A percentile compares a stretch with the other conserved stretches of the same genome.
Conservation (phyloP, 2,797 vertebrate species). For the Pagetopsis macropterus region DNA sequence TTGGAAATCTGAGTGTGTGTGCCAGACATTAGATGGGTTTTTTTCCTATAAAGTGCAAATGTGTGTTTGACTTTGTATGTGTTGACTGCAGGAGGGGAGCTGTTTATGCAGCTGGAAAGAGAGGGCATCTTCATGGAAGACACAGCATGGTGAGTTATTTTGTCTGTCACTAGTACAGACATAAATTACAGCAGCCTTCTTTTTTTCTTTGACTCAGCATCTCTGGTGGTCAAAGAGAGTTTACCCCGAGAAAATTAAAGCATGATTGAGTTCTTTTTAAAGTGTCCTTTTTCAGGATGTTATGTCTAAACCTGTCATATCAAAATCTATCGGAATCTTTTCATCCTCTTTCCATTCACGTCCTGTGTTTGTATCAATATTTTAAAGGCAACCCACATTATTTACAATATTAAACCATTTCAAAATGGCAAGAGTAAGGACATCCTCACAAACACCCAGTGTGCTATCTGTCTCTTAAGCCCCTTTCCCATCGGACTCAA, state of each 20-base stretch:
- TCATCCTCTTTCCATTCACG: background rate
- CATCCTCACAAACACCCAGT: background rate
- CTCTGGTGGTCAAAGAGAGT: background rate
- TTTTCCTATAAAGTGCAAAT: background rate
- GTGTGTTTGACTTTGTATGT: constrained; percentile 8
- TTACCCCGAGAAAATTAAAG: background rate
- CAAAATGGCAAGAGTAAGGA: background rate
- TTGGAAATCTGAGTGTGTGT: background rate
- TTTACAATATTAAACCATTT: constrained; percentile 12
- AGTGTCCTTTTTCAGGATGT: constrained; percentile 12
- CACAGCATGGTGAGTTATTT: constrained; percentile 92
- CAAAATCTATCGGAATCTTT: constrained; percentile 4
- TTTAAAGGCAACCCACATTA: constrained; percentile 4
- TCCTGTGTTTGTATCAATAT: constrained; percentile 13
- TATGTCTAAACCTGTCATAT: constrained; percentile 13
- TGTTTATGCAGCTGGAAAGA: constrained; percentile 99
- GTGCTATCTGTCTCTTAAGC: background rate
- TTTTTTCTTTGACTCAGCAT: background rate
- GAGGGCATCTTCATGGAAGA: constrained; percentile 99
- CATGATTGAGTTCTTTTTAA: constrained; percentile 1
- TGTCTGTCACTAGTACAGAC: background rate
- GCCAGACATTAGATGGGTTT: background rate
- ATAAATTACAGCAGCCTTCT: background rate
- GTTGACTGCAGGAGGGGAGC: constrained; percentile 89
- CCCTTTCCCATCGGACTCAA: no score